Evolutionary conservation across 2,797 vertebrate species (phyloP).

Genomic region (Spheniscus humboldti): DNA sequence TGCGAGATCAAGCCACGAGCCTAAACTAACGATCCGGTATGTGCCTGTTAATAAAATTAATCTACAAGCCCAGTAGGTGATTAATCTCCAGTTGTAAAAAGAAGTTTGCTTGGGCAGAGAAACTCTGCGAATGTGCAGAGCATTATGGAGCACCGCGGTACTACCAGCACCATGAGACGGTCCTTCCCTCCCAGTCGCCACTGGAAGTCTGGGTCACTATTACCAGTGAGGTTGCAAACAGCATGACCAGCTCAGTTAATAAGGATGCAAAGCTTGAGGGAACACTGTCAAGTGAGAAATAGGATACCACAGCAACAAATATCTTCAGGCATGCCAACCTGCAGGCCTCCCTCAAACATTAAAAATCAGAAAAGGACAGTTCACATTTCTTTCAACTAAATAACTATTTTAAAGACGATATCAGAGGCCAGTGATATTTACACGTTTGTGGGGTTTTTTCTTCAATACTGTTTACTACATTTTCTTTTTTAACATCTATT

Average conservation of each 20-base stretch:
- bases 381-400: no score
- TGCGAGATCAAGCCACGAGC: neutral
- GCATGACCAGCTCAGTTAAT: neutral
- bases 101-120: neutral
- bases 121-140: neutral
- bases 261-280: neutral
- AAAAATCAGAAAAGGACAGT: neutral
- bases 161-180: neutral
- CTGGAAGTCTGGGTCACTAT: neutral
- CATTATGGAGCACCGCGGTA: fast-evolving
- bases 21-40: neutral
- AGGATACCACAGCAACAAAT: neutral
- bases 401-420: neutral
- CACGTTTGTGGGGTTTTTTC: neutral
- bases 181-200: no score
- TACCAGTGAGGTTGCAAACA: neutral
- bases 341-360: neutral
- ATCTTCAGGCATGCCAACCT: neutral
- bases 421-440: neutral
- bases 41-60: neutral
- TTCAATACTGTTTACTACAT: neutral
- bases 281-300: neutral
- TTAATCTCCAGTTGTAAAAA: neutral
- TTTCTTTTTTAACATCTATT: neutral
- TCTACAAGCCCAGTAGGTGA: neutral